Evolutionary conservation across 2,113 vertebrate genomes (phyloP).

Genomic region (Cheirogaleus medius): DNA sequence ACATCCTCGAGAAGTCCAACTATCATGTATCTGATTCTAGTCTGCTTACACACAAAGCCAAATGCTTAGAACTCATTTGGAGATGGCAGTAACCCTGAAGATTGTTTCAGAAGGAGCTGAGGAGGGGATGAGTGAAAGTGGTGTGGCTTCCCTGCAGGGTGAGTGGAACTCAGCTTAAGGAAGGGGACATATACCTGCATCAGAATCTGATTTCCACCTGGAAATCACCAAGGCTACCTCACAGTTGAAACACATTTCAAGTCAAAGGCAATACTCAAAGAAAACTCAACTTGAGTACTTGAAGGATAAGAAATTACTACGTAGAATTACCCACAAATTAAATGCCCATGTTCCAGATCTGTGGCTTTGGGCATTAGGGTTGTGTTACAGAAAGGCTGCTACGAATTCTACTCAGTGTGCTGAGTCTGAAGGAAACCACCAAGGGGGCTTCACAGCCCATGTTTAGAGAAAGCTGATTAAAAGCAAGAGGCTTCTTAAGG

Average conservation of each 20-base stretch:
- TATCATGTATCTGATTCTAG: background rate
- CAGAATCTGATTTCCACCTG: background rate
- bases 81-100: background rate
- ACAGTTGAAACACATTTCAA: background rate
- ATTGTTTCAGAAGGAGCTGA: background rate
- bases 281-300: background rate
- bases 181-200: rapidly evolving
- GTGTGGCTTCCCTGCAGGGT: background rate
- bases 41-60: background rate
- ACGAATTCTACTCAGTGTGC: background rate
- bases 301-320: background rate
- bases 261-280: background rate
- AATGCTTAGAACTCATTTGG: background rate
- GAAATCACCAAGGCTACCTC: background rate
- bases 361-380: background rate
- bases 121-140: too few species aligned
- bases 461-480: background rate
- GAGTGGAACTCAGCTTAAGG: background rate
- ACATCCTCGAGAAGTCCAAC: background rate
- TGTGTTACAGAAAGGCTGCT: background rate
- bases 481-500: background rate
- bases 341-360: background rate
- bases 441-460: rapidly evolving
- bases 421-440: background rate
- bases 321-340: background rate